Evolutionary conservation across 2,888 invertebrate genomes (phyloP).

Genomic region (Diploptera punctata): DNA sequence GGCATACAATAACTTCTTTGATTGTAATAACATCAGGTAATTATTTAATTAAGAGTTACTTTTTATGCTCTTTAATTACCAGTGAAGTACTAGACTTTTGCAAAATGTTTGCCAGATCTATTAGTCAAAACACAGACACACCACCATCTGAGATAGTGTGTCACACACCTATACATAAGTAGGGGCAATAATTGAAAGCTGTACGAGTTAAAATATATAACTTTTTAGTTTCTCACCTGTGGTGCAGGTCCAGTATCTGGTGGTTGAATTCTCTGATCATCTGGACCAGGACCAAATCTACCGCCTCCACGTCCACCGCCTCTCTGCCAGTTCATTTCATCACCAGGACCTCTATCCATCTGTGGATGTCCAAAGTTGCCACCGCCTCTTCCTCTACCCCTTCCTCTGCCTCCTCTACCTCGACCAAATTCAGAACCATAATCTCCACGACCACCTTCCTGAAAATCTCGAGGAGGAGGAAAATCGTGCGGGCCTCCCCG

Average conservation of each 20-base stretch:
- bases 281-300: constrained; percentile 18
- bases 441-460: constrained; percentile 18
- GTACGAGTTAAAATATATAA: no score
- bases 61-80: no score
- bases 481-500: constrained; percentile 31
- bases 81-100: no score
- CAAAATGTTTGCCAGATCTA: no score
- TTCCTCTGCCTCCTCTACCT: constrained; percentile 26
- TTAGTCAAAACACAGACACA: no score
- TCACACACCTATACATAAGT: no score
- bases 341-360: constrained; percentile 7
- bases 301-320: constrained; percentile 2
- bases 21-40: no score
- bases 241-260: not conserved
- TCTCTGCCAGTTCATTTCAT: constrained; percentile 31
- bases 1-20: no score
- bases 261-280: constrained; percentile 5
- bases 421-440: constrained; percentile 25
- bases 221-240: no score
- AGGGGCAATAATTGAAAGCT: no score
- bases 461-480: constrained; percentile 30
- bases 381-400: constrained; percentile 25
- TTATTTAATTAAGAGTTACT: no score
- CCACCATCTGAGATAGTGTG: no score
- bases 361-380: not conserved